Evolutionary conservation across 2,113 vertebrate genomes (phyloP).

Genomic region (Tenrec ecaudatus): DNA sequence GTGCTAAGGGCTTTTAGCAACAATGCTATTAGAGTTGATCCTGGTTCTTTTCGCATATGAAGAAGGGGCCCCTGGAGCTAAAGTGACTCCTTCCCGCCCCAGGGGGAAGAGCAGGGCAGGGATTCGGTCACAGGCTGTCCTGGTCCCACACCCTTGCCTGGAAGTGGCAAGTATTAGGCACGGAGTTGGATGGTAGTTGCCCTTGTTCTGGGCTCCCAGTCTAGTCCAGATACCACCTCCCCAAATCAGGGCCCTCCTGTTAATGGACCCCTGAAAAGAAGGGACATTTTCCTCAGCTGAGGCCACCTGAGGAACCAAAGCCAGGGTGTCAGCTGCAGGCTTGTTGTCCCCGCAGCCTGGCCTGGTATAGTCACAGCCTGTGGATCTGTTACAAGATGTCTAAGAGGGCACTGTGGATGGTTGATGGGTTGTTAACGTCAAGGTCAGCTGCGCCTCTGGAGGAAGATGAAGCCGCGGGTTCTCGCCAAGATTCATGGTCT

Average conservation of each 20-base stretch:
- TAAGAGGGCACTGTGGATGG: too few relatives aligned
- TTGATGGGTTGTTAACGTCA: too few relatives aligned
- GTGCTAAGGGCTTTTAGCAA: fast-evolving
- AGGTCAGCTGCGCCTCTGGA: too few relatives aligned
- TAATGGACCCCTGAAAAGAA: neutral
- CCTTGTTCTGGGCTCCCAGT: fast-evolving
- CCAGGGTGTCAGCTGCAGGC: neutral
- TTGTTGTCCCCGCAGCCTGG: fast-evolving
- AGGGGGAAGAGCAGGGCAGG: too few relatives aligned
- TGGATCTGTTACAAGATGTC: neutral
- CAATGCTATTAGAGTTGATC: fast-evolving
- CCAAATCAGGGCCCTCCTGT: neutral
- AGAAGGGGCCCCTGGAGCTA: neutral
- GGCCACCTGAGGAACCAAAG: neutral
- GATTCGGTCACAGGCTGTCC: neutral
- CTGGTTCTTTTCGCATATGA: neutral
- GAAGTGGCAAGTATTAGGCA: fast-evolving
- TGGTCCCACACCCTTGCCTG: neutral
- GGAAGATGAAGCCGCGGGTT: too few relatives aligned
- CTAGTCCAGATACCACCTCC: neutral
- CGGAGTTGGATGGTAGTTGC: fast-evolving
- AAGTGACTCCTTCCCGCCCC: neutral
- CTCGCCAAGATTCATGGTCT: too few relatives aligned
- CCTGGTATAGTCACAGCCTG: fast-evolving
- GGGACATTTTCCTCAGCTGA: neutral